Conservation (phyloP, 2,797 vertebrate species). For the Sciurus vulgaris region DNA sequence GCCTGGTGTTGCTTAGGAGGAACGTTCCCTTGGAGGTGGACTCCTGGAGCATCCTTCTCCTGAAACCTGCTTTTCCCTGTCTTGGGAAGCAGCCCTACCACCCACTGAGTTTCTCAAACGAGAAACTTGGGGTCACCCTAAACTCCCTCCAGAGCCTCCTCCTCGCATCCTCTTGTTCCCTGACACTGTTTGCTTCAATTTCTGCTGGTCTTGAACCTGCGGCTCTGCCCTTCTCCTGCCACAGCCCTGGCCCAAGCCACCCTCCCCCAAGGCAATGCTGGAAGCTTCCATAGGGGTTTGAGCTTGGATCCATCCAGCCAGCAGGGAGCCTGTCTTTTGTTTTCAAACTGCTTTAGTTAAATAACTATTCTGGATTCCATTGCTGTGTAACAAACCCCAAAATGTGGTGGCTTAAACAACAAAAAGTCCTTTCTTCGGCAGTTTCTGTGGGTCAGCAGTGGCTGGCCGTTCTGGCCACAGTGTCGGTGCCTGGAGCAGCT, state of each 20-base stretch:
- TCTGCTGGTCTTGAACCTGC: not conserved
- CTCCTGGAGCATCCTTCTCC: not conserved
- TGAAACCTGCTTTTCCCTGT: not conserved
- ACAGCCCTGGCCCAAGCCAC: no score
- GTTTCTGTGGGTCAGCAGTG: not conserved
- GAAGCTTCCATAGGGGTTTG: not conserved
- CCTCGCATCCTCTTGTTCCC: not conserved
- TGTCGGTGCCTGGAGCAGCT: fast-evolving
- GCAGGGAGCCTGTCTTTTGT: not conserved
- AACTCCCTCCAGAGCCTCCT: not conserved
- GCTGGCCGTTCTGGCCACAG: no score
- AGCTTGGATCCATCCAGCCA: not conserved
- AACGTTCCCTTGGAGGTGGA: not conserved
- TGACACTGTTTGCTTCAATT: not conserved
- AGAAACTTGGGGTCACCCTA: not conserved
- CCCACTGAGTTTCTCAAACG: not conserved
- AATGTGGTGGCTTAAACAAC: not conserved
- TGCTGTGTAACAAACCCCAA: not conserved
- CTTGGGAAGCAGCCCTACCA: not conserved
- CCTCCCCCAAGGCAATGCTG: not conserved
- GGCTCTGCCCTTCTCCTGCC: no score
- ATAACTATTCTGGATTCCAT: not conserved
- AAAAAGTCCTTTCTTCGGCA: not conserved
- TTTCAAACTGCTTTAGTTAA: not conserved
- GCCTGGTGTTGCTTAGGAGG: no score